Conservation (phyloP, 2,113 vertebrate species). For the Macaca fascicularis region DNA sequence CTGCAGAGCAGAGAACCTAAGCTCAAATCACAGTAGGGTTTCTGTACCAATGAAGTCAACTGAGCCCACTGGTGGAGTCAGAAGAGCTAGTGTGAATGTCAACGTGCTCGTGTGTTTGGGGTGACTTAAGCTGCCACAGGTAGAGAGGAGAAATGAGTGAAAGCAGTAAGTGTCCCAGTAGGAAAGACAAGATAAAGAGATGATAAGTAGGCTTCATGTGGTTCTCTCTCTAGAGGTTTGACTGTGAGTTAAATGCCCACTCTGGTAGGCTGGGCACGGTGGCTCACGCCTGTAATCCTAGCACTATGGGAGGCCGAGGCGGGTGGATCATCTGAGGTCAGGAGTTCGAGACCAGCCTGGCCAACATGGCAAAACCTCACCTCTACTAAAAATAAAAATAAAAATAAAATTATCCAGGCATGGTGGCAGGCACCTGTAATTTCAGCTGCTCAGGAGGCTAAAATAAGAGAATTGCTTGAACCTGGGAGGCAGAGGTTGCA, state of each 20-base stretch:
- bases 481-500: background rate
- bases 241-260: background rate
- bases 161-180: background rate
- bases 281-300: too few species aligned
- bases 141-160: slow-evolving; percentile 22
- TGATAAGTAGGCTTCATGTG: background rate
- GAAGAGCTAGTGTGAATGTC: background rate
- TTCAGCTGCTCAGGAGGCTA: background rate
- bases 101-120: background rate
- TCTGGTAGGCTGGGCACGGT: background rate
- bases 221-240: background rate
- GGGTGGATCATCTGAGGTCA: too few species aligned
- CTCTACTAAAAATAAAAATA: too few species aligned
- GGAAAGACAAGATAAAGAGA: background rate
- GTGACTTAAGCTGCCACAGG: background rate
- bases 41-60: background rate
- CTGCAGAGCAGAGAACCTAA: background rate
- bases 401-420: background rate
- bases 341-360: too few species aligned
- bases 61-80: background rate
- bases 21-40: background rate
- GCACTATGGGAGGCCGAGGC: too few species aligned
- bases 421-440: background rate
- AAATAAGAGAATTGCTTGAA: background rate
- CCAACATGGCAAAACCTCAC: too few species aligned